Evolutionary conservation across 2,888 invertebrate genomes (phyloP), one percentile per base, ranked within the genome.

Genomic region (Noctua comes): DNA sequence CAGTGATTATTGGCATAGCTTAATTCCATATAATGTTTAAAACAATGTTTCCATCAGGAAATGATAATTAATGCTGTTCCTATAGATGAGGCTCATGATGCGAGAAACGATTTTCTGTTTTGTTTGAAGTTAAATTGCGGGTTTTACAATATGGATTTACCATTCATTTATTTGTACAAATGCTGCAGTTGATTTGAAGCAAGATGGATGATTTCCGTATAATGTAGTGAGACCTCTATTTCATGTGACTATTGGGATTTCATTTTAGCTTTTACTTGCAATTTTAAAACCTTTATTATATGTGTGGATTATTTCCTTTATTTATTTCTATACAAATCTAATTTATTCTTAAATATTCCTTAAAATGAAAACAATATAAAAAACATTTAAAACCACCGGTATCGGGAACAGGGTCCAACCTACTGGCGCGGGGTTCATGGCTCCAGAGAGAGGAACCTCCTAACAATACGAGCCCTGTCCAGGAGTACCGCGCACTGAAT

Each of bases 1-100:
- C 88, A 89, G 86, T 90, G 88, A 88, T 70, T 77, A 79, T 84
- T 80, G 78, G 76, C 69, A 65, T 86, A 84, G 77, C 73, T 79
- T 82, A 78, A 77, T 79, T 71, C 68, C 73, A 78, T 81, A 43
- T 73, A 68, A 72, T 73, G n/a, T 78, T 79, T 73, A 59, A 51
- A 82, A 77, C 54, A 43, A 74, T 21, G 48, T 83, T 87, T 84
- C 79, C 79, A 71, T 71, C 69, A 78, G 78, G 83, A 81, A 78
- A 80, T 84, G 79, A 81, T 73, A 87, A 77, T 79, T 71, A 88
- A 76, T 73, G 82, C 89, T 90, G 91, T 93, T 93, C 91, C 91
- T 92, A 48, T 40, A 90, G 88, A 90, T 87, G 89, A 86, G 83
- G 82, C 73, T 88, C 66, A 51, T 31, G 11, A 57, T 48, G 31